Base-by-base conservation (phyloP, 2,113 vertebrate genomes). In the Gobiocypris rarus region DNA sequence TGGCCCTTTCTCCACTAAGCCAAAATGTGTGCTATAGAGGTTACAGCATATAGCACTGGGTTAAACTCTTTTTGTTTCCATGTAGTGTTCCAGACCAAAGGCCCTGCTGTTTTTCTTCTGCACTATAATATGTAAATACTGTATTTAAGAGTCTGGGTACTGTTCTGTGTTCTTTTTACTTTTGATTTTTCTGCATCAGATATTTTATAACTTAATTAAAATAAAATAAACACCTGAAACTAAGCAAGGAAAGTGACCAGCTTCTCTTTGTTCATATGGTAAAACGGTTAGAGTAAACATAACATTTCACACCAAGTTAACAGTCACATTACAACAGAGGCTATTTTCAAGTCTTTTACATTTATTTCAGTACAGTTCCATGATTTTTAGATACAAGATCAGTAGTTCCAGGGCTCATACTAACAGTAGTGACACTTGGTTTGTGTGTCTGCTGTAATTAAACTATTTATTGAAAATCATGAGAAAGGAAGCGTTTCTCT, bases 171-270 rank as follows among this genome's bases (percentile, higher is more conserved):
- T 84, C 85, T 91, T 88, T 92, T 88, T 91, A 92, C 82, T 70
- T 41, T 89, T 93, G 79, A 89, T 89, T 74, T 91, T 93, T 92
- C 86, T 84, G 87, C 90, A 87, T 89, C 83, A 84, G 83, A 92
- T 88, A 87, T 94, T 94, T 94, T 95, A 70, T 94, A 93, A 85
- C 59, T 69, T 8, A 87, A 91, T 89, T 90, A 89, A 84, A 88
- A 86, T 91, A 71, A 92, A 94, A 92, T 89, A 92, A 93, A 93
- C 63, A 86, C 11, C 50, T 83, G 41, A 83, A 71, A 86, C 74
- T 85, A 17, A 86, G 88, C 73, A 54, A 69, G 84, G 24, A 84
- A 78, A 59, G 48, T 28, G 43, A 58, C 54, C 6, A 26, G 70
- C 65, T 34, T 82, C 38, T 50, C 0, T 43, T 31, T 70, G 34